A percentile compares a stretch with the other conserved stretches of the same genome.
phyloP scores from a whole-genome alignment of 2,113 vertebrate species.

The Apistogramma diplotaenia region DNA sequence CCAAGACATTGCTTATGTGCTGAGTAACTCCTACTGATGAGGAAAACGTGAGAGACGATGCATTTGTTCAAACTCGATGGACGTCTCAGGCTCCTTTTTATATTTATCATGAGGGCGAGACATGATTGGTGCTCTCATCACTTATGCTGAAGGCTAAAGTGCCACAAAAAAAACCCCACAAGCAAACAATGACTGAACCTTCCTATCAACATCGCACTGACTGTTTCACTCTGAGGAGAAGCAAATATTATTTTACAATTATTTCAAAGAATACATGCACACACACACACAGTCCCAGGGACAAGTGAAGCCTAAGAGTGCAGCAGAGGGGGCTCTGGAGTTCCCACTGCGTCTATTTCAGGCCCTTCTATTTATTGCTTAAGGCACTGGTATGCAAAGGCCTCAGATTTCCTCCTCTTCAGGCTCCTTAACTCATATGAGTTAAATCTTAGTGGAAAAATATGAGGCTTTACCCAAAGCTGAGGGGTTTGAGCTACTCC shows the following conservation, averaged over 20 bases:
- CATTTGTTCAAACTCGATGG: background rate
- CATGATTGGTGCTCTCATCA: background rate
- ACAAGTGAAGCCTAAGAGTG: background rate
- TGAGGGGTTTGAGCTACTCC: slow-evolving; percentile 27
- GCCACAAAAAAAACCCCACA: background rate
- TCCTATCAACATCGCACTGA: background rate
- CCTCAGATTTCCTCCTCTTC: slow-evolving; percentile 69
- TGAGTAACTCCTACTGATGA: background rate
- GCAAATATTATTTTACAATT: background rate
- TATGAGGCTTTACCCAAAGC: slow-evolving; percentile 23
- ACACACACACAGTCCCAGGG: background rate
- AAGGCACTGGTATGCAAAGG: slow-evolving; percentile 66
- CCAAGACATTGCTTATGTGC: background rate
- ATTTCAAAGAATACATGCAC: background rate
- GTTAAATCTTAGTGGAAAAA: slow-evolving; percentile 28
- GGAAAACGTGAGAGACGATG: background rate
- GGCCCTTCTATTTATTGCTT: slow-evolving; percentile 80
- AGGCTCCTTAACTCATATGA: slow-evolving; percentile 33
- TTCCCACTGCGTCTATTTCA: slow-evolving; percentile 73
- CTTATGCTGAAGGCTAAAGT: background rate
- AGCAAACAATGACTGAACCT: background rate
- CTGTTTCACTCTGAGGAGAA: background rate
- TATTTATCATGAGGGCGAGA: background rate
- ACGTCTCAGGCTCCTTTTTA: accelerated
- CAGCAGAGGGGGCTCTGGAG: slow-evolving; percentile 21